Evolutionary conservation across 1,140 invertebrate genomes (phyloP).

Genomic region (Drosophila pachea): DNA sequence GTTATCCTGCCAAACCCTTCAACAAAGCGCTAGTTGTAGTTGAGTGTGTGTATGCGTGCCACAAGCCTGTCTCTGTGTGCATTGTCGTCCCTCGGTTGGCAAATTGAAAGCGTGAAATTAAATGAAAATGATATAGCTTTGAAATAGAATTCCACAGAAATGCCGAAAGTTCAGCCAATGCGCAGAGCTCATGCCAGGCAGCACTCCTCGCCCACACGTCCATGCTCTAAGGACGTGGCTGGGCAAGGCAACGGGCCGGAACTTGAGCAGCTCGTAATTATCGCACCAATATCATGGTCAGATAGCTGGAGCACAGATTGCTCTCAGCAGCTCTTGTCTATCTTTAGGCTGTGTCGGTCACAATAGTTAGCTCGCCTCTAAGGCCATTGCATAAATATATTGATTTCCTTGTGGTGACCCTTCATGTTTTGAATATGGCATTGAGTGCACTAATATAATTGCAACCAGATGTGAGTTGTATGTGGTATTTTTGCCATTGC

Average conservation of each 20-base stretch:
- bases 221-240: background rate
- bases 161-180: constrained; percentile 56
- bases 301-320: constrained; percentile 7
- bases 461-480: too few species aligned
- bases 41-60: constrained; percentile 2
- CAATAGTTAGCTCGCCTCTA: too few species aligned
- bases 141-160: constrained; percentile 75
- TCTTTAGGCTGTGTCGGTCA: background rate
- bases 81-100: constrained; percentile 32
- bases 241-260: background rate
- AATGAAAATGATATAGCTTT: constrained; percentile 76
- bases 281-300: constrained; percentile 2
- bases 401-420: too few species aligned
- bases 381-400: background rate
- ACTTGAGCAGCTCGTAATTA: constrained; percentile 29
- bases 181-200: background rate
- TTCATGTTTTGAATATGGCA: too few species aligned
- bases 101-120: constrained; percentile 75
- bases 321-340: background rate
- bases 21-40: constrained; percentile 24
- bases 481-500: too few species aligned
- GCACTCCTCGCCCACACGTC: background rate
- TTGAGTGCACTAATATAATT: too few species aligned
- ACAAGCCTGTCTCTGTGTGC: constrained; percentile 30
- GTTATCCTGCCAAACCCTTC: constrained; percentile 6